Base-by-base conservation (phyloP, 2,888 invertebrate genomes). In the Eustalomyia histrio region DNA sequence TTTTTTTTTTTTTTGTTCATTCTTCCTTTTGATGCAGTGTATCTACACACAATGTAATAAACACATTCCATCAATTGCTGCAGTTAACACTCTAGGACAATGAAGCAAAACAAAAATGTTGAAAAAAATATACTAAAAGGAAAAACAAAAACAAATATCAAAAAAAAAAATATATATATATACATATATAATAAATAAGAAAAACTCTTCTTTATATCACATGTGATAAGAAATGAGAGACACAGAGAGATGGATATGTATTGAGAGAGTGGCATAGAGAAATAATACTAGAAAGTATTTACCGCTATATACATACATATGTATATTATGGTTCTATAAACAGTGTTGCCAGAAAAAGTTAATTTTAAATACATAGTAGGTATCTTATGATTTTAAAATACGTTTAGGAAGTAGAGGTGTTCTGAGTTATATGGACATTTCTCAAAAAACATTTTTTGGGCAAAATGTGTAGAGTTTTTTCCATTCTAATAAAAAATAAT, bases 31-130 rank as follows among this genome's bases (percentile, higher is more conserved):
- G 61, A 71, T 81, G 81, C 81, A 71, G 81, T 63, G 14, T 2
- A 57, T 29, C 43, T 43, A 21, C 57, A 16, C 39, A 68, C 24
- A 64, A 71, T 53, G 14, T 47, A 12, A 6, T 12, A 14, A 12
- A 12, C 10, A 47, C 43, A 47, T 52, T 29, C 65, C 72, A 67
- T 71, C 61, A 74, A 74, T 71, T 78, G 81, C 74, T 78, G 81
- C 81, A 81, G 81, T 81, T 78, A 75, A 81, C 29, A 29, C 78
- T 53, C 9, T 71, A 67, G 72, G 68, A 76, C 3, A 79, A 64
- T 35, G 18, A 69, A 82, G 53, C 75, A 82, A 82, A 82, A 82
- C 72, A 82, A 76, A 82, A 76, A 4, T 8, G 60, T 71, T 64
- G 18, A 52, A 55, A 52, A 74, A 52, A 63, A 29, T 50, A 21